A percentile compares a stretch with the other conserved stretches of the same genome.
phyloP scores from a whole-genome alignment of 1,140 invertebrate species.

The Sweltsa coloradensis region DNA sequence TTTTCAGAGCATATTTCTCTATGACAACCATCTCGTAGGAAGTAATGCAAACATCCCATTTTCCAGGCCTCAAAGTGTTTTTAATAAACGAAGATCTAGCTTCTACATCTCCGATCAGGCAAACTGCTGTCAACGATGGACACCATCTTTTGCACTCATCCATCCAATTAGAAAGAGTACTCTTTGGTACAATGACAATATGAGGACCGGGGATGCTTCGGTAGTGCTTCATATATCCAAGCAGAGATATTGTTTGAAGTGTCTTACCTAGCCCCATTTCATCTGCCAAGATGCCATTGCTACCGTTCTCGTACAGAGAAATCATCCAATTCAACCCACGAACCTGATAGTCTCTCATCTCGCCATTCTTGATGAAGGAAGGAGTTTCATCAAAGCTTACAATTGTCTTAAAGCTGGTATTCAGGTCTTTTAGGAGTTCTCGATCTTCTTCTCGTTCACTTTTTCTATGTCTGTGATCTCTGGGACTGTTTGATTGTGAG shows the following conservation, averaged over 20 bases:
- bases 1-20: conserved; percentile 30
- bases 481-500: no score
- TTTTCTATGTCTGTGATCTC: no score
- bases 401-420: no score
- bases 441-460: no score
- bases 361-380: no score
- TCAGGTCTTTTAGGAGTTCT: no score
- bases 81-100: conserved; percentile 9
- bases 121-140: conserved; percentile 24
- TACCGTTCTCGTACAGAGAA: conserved; percentile 51
- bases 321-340: no score
- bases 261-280: conserved; percentile 75
- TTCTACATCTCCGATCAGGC: background rate
- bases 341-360: no score
- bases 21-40: conserved; percentile 42
- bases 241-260: conserved; percentile 51
- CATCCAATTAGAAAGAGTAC: conserved; percentile 60
- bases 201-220: conserved; percentile 41
- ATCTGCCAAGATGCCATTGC: conserved; percentile 69
- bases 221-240: conserved; percentile 40
- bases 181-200: conserved; percentile 50
- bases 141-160: conserved; percentile 53
- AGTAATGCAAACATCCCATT: conserved; percentile 45
- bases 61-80: conserved; percentile 43
- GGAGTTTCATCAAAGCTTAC: no score